Base-by-base conservation (phyloP, 2,113 vertebrate genomes). In the Corvus moneduloides region DNA sequence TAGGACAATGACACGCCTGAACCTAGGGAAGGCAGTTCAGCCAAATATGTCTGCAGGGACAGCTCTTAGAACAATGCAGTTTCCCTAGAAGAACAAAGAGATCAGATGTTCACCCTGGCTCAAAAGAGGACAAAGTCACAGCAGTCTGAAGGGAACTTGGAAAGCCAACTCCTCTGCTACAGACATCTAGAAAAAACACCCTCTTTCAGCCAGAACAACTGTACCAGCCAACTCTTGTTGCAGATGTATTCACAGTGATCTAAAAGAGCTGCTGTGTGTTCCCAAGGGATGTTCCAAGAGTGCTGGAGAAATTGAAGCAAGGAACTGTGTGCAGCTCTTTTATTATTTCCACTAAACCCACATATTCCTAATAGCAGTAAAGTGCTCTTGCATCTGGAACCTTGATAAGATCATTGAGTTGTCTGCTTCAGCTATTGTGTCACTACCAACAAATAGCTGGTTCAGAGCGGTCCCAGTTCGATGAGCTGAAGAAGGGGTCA, bases 1-100 rank as follows among this genome's bases (percentile, higher is more conserved):
- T n/a, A 64, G 69, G 93, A 87, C 94, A 93, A 89, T 76, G 89
- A 76, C 39, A 90, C 0, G 20, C 30, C 81, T 76, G 69, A 78
- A 87, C 89, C 66, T 68, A 54, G 71, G 88, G 71, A 93, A 95
- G 84, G 52, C 89, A 93, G 32, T 69, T 90, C 73, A 89, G 96
- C 94, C 94, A 97, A 96, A 94, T 61, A 61, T 2, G 44, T 79
- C 95, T 96, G 81, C 62, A 83, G 93, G 94, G 94, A 96, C 77
- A 73, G 81, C 54, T 87, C 74, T 73, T 35, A 32, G 77, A 96
- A 97, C 94, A 97, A 91, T 73, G 87, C 23, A n/a, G 58, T 84
- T 97, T 97, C 94, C 95, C 87, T 68, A 62, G 28, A 73, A 96
- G 93, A 94, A 96, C 91, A 96, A 87, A 82, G 62, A 76, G 62